A percentile compares a stretch with the other conserved stretches of the same genome.
Conservation (phyloP, 2,797 vertebrate genomes). For the Acrossocheilus fasciatus region DNA sequence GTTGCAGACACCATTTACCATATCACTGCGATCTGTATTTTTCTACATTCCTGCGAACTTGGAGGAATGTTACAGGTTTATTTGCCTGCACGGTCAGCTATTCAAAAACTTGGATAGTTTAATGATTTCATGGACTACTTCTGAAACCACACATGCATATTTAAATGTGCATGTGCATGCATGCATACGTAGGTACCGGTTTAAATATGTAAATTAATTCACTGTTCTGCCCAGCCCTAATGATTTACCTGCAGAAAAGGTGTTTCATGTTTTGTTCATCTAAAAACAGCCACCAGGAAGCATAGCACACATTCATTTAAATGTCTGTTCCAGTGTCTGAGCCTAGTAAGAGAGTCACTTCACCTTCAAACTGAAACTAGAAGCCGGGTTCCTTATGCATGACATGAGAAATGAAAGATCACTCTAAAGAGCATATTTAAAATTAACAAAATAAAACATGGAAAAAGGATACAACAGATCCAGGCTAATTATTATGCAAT, state of each 20-base stretch:
- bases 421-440: not conserved
- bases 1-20: not conserved
- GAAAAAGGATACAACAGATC: not conserved
- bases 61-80: constrained; percentile 6
- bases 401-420: constrained; percentile 14
- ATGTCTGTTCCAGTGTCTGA: constrained; percentile 12
- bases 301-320: constrained; percentile 25
- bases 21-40: constrained; percentile 24
- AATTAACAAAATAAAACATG: constrained; percentile 18
- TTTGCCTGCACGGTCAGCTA: not conserved
- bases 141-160: not conserved
- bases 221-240: constrained; percentile 6
- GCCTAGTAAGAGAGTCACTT: constrained; percentile 48
- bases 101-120: not conserved
- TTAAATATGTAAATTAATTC: not conserved
- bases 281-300: constrained; percentile 34
- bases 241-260: constrained; percentile 28
- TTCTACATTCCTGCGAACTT: constrained; percentile 1
- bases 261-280: constrained; percentile 31
- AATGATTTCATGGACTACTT: not conserved
- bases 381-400: constrained; percentile 10
- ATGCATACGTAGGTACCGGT: not conserved
- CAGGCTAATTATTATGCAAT: not conserved
- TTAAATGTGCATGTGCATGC: not conserved
- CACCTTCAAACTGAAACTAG: constrained; percentile 56